Conservation (phyloP, 2,113 vertebrate genomes). For the Grallaria varia region DNA sequence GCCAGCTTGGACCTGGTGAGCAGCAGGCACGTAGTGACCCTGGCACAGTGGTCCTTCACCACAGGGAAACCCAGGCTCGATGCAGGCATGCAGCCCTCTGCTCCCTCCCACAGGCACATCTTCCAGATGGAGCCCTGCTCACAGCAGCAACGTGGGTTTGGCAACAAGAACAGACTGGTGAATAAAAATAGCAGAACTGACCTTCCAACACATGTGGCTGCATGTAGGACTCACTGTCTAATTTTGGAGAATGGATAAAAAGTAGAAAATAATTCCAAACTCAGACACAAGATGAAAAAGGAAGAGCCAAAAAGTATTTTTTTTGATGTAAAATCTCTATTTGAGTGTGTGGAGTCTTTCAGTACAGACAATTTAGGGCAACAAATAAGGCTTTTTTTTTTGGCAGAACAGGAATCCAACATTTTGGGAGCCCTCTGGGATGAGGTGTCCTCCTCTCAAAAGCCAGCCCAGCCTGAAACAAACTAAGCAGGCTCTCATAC, state of each 20-base stretch:
- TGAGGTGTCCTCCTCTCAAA: background rate
- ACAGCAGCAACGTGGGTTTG: rapidly evolving
- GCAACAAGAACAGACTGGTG: background rate
- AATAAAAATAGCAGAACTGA: background rate
- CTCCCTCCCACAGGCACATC: background rate
- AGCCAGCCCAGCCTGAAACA: background rate
- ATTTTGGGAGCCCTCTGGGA: background rate
- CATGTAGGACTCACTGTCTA: background rate
- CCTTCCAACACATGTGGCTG: background rate
- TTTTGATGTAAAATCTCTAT: background rate
- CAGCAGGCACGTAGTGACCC: background rate
- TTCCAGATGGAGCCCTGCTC: background rate
- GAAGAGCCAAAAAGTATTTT: background rate
- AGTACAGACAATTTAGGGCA: background rate
- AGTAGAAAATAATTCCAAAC: background rate
- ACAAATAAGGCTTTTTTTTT: background rate
- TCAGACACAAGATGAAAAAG: background rate
- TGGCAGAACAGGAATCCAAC: background rate
- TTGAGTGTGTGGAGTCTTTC: background rate
- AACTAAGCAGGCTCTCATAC: background rate
- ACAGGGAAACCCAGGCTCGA: background rate
- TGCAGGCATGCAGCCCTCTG: background rate
- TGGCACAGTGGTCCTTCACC: background rate
- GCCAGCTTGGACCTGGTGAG: background rate
- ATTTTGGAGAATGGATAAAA: background rate